Percentiles rank a stretch among this genome's conserved stretches.
These are phyloP conservation scores for Dendrocincla tyrannina DNA, from an alignment of 2,797 vertebrate genomes.

Conservation along the genomic window DNA sequence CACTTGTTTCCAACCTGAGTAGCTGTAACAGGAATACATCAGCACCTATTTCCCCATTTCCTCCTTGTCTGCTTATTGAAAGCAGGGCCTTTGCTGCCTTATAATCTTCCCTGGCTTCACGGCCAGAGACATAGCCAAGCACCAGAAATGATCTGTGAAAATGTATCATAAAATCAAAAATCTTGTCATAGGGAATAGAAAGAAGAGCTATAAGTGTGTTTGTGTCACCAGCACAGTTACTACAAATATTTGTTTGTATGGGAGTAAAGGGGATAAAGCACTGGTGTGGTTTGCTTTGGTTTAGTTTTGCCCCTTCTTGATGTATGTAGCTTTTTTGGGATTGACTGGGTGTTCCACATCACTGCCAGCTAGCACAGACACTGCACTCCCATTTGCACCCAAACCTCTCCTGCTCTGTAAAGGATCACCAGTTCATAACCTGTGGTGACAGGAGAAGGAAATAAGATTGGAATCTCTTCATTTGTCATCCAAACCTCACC, in stretches of 20 bases:
- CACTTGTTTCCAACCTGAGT: background rate
- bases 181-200: background rate
- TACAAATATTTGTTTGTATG: background rate
- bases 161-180: background rate
- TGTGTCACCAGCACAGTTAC: background rate
- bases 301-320: background rate
- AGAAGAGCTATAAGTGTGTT: background rate
- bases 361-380: background rate
- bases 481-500: background rate
- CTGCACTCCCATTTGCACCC: background rate
- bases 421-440: background rate
- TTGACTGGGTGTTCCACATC: background rate
- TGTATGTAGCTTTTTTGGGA: background rate
- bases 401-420: background rate
- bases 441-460: background rate
- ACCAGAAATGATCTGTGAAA: background rate
- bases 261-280: background rate
- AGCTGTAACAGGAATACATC: background rate
- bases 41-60: background rate
- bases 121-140: background rate
- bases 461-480: background rate
- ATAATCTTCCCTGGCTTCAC: background rate
- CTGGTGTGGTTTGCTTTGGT: background rate
- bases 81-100: background rate
- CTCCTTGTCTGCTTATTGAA: background rate